Conservation (phyloP, 2,797 vertebrate genomes). For the Sebastolobus altivelis region DNA sequence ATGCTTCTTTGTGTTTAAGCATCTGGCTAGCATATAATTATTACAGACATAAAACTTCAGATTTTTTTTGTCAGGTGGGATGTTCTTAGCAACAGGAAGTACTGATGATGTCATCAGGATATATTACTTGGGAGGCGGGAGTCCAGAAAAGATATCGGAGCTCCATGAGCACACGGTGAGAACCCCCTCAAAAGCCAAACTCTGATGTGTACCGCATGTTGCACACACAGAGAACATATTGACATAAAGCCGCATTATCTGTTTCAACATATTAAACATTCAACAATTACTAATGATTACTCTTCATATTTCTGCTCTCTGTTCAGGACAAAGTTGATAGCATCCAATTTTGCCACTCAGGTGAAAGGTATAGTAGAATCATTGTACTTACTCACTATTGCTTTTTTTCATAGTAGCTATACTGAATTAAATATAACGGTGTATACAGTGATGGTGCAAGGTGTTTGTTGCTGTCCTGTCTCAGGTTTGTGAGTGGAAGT, state of each 20-base stretch:
- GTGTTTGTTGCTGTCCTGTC: not conserved
- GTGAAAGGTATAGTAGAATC: conserved; percentile 89
- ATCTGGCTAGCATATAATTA: not conserved
- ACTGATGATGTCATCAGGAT: conserved; percentile 98
- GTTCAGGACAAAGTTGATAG: conserved; percentile 98
- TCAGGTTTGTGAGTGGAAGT: conserved; percentile 97
- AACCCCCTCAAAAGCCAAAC: not conserved
- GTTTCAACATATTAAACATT: not conserved
- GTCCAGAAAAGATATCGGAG: conserved; percentile 94
- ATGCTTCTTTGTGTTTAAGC: not conserved
- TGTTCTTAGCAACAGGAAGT: conserved; percentile 97
- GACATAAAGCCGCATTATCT: not conserved
- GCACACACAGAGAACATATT: not conserved
- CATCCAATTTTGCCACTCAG: conserved; percentile 95
- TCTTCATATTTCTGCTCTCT: not conserved
- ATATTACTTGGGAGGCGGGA: conserved; percentile 95
- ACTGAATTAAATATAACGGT: not conserved
- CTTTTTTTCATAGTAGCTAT: not conserved
- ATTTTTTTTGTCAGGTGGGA: conserved; percentile 88
- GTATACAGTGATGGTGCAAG: not conserved
- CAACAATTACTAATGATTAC: not conserved
- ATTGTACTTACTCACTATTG: not conserved
- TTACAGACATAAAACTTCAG: not conserved
- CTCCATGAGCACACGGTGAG: conserved; percentile 95
- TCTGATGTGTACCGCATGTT: not conserved